These are phyloP conservation scores for Lycia hirtaria DNA, from an alignment of 2,888 invertebrate genomes.

Conservation along the genomic window DNA sequence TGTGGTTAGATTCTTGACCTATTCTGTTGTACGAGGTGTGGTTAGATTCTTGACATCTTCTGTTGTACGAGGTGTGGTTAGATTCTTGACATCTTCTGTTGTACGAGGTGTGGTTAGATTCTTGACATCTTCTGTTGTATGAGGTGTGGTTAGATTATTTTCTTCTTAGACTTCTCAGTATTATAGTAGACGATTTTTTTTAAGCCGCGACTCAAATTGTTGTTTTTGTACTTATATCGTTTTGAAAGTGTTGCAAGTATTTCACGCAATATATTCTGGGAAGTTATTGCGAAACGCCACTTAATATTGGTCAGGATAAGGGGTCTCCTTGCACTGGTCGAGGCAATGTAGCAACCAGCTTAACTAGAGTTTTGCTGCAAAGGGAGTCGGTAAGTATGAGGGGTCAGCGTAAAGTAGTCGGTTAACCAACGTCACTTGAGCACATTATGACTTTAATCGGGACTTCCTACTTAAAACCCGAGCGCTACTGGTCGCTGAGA, in stretches of 20 bases:
- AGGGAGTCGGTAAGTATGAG: slow-evolving; percentile 27
- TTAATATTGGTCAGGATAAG: slow-evolving; percentile 10
- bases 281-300: slow-evolving; percentile 25
- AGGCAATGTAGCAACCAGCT: slow-evolving; percentile 69
- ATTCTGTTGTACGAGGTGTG: too few relatives aligned
- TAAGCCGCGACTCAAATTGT: too few relatives aligned
- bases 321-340: background rate
- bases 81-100: too few relatives aligned
- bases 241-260: background rate
- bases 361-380: slow-evolving; percentile 46
- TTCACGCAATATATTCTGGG: slow-evolving; percentile 12
- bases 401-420: slow-evolving; percentile 58
- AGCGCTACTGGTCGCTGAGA: slow-evolving; percentile 70
- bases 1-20: too few relatives aligned
- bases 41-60: too few relatives aligned
- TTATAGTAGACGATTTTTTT: background rate
- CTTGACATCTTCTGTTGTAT: too few relatives aligned
- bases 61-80: too few relatives aligned
- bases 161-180: too few relatives aligned
- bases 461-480: slow-evolving; percentile 80
- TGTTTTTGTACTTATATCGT: too few relatives aligned
- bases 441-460: slow-evolving; percentile 79
- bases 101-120: too few relatives aligned
- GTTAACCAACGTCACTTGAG: slow-evolving; percentile 78
- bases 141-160: too few relatives aligned